Evolutionary conservation across 2,888 invertebrate species (phyloP).

Genomic region (Sicus ferrugineus): DNA sequence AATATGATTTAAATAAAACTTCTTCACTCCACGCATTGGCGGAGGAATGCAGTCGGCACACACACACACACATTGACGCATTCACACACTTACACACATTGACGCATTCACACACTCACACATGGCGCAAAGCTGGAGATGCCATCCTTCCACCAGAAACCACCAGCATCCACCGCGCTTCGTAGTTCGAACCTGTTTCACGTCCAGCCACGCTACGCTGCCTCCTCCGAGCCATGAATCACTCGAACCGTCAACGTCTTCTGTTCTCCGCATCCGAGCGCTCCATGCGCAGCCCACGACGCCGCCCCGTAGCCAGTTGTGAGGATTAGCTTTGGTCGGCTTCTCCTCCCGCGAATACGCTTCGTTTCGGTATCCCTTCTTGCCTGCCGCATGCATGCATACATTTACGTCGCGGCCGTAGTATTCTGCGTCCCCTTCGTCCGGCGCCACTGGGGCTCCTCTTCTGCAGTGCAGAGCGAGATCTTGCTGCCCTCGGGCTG

Average conservation of each 20-base stretch:
- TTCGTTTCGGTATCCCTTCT: neutral
- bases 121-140: neutral
- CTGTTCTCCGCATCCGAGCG: neutral
- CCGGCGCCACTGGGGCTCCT: neutral
- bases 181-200: slow-evolving; percentile 1
- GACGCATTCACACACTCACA: neutral
- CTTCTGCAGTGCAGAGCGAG: neutral
- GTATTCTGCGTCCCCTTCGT: neutral
- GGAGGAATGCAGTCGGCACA: neutral
- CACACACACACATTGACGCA: neutral
- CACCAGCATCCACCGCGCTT: neutral
- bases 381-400: neutral
- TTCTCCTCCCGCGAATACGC: neutral
- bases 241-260: slow-evolving; percentile 7
- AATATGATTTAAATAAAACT: slow-evolving; percentile 16
- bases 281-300: neutral
- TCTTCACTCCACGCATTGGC: neutral
- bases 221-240: slow-evolving; percentile 18
- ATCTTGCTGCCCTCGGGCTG: slow-evolving; percentile 26
- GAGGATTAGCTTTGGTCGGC: too few species aligned
- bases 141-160: neutral
- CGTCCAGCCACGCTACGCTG: neutral
- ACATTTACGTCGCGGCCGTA: too few species aligned
- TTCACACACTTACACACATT: neutral
- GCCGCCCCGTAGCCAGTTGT: neutral